These are phyloP conservation scores for Ophthalmolycus amberensis DNA, from an alignment of 2,113 vertebrate genomes.

Conservation along the genomic window DNA sequence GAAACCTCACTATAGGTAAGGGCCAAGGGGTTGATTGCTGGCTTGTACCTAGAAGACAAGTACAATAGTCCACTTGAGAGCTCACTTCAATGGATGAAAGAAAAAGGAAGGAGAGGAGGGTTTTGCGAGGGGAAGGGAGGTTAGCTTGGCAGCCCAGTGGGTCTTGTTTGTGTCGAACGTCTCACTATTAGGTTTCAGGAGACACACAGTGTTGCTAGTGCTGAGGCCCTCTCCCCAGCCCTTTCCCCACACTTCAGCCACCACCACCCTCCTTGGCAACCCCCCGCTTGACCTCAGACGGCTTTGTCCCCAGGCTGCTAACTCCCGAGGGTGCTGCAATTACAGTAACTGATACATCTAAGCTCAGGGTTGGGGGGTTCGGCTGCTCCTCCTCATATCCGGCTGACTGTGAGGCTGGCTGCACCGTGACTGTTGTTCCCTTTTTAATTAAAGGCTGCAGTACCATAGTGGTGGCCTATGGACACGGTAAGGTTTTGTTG, in stretches of 20 bases:
- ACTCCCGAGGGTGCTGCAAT: conserved; percentile 78
- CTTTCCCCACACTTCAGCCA: conserved; percentile 67
- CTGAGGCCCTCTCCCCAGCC: conserved; percentile 38
- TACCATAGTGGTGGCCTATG: conserved; percentile 56
- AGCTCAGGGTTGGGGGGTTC: conserved; percentile 75
- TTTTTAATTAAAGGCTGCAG: conserved; percentile 83
- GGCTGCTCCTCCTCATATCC: conserved; percentile 78
- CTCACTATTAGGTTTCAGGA: conserved; percentile 79
- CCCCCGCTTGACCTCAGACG: conserved; percentile 78
- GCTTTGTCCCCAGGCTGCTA: conserved; percentile 72
- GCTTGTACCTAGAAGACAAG: conserved; percentile 65
- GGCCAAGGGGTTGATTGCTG: conserved; percentile 70
- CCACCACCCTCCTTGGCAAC: conserved; percentile 63
- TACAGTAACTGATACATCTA: conserved; percentile 84
- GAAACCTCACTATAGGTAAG: conserved; percentile 91
- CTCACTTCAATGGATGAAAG: conserved; percentile 68
- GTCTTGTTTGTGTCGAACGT: conserved; percentile 73
- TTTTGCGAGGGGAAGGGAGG: conserved; percentile 53
- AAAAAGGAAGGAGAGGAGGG: conserved; percentile 54
- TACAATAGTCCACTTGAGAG: conserved; percentile 78
- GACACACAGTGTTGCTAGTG: conserved; percentile 55
- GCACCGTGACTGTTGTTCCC: conserved; percentile 73
- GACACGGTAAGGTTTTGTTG: conserved; percentile 52
- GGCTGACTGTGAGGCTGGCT: conserved; percentile 78
- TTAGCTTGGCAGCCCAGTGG: conserved; percentile 48